phyloP scores from a whole-genome alignment of 2,888 invertebrate genomes.

The Pyrrhosoma nymphula region DNA sequence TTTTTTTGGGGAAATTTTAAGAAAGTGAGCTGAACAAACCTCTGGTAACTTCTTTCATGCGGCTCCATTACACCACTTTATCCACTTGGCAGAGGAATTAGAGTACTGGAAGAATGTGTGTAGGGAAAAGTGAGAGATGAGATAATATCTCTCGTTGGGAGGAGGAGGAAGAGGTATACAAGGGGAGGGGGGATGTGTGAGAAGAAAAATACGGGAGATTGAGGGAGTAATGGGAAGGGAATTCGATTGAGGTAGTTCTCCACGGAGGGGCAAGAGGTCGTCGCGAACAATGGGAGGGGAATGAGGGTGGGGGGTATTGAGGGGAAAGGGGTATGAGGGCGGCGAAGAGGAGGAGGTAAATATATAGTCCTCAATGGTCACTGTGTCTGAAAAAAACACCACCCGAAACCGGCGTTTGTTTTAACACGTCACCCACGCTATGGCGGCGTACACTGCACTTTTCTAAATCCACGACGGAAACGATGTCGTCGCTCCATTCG shows the following conservation, averaged over 20 bases:
- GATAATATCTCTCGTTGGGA: conserved; percentile 25
- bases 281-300: background rate
- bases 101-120: background rate
- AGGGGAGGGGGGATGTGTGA: background rate
- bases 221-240: background rate
- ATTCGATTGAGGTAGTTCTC: conserved; percentile 19
- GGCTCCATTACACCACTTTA: conserved; percentile 65
- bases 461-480: conserved; percentile 30
- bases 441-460: conserved; percentile 61
- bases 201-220: conserved; percentile 14
- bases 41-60: conserved; percentile 57
- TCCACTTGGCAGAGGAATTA: conserved; percentile 46
- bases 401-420: conserved; percentile 44
- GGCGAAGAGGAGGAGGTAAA: background rate
- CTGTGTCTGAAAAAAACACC: conserved; percentile 56
- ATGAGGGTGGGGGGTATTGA: background rate
- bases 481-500: conserved; percentile 62
- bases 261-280: background rate
- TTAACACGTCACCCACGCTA: conserved; percentile 48
- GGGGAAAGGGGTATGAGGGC: conserved; percentile 15
- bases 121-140: background rate
- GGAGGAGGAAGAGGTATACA: background rate
- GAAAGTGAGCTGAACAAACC: conserved; percentile 62
- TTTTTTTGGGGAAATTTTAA: background rate
- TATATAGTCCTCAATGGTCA: conserved; percentile 41